Evolutionary conservation across 1,140 invertebrate species (phyloP).

Genomic region (Eciton burchellii): DNA sequence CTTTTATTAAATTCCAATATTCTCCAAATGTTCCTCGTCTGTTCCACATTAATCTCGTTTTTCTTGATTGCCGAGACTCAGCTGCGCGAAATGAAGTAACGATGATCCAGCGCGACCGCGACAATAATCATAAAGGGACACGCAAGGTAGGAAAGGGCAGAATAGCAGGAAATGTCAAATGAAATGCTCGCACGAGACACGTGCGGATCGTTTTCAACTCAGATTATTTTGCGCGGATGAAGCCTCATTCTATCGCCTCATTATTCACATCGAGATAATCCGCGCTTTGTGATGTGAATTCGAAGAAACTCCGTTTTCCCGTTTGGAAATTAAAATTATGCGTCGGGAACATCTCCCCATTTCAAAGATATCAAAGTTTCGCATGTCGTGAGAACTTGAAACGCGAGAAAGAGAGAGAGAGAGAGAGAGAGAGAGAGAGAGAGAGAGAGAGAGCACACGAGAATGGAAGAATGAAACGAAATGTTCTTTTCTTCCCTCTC

Average conservation of each 20-base stretch:
- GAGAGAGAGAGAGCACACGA: no score
- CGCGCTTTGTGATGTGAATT: neutral
- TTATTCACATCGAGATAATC: constrained; percentile 12
- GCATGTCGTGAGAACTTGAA: neutral
- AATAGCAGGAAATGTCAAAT: constrained; percentile 31
- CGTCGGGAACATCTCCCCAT: neutral
- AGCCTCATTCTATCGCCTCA: constrained; percentile 1
- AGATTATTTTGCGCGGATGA: neutral
- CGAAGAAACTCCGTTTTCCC: neutral
- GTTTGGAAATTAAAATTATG: constrained; percentile 22
- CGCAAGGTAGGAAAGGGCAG: neutral
- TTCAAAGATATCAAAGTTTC: constrained; percentile 22
- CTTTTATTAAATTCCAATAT: constrained; percentile 14
- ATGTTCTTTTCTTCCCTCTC: neutral
- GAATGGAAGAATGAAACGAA: neutral
- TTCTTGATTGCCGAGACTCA: neutral
- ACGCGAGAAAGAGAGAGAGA: no score
- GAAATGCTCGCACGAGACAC: neutral
- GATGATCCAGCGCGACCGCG: neutral
- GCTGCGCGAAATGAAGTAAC: constrained; percentile 8
- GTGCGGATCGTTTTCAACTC: constrained; percentile 11
- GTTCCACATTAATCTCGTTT: neutral
- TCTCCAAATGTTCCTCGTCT: neutral
- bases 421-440: no score
- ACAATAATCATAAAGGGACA: neutral